These are phyloP conservation scores for Ennomos fuscantarius DNA, from an alignment of 2,888 invertebrate species.

Conservation along the genomic window DNA sequence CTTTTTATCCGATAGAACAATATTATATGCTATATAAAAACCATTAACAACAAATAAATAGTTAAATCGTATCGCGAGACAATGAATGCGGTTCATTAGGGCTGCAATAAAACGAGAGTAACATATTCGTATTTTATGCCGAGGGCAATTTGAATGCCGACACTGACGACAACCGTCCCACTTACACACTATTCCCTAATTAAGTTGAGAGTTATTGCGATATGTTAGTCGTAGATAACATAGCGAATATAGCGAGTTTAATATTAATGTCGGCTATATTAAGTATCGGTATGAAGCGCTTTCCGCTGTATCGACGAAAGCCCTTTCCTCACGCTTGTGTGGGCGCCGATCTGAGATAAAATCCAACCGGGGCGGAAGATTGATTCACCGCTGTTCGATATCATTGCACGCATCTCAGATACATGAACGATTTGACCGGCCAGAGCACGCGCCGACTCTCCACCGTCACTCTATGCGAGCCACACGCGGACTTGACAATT, in stretches of 20 bases:
- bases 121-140: conserved; percentile 49
- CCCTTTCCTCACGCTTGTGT: conserved; percentile 57
- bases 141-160: conserved; percentile 61
- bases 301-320: conserved; percentile 56
- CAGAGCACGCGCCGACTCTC: conserved; percentile 65
- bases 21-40: conserved; percentile 58
- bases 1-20: conserved; percentile 52
- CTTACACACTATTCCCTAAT: conserved; percentile 64
- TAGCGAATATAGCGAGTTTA: conserved; percentile 45
- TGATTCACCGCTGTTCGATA: conserved; percentile 76
- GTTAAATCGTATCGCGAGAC: conserved; percentile 67
- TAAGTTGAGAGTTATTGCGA: conserved; percentile 65
- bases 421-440: conserved; percentile 59
- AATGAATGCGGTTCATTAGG: conserved; percentile 73
- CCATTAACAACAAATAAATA: conserved; percentile 66
- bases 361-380: conserved; percentile 69
- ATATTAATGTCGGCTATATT: conserved; percentile 14
- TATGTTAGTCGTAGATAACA: conserved; percentile 44
- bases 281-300: conserved; percentile 40
- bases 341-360: conserved; percentile 73
- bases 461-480: conserved; percentile 38
- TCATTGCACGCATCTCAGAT: conserved; percentile 71
- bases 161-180: conserved; percentile 55
- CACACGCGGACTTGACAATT: conserved; percentile 65
- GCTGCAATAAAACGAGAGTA: conserved; percentile 63